Percentiles rank a stretch among this genome's conserved stretches.
Conservation (phyloP, 2,113 vertebrate species). For the Diglossa brunneiventris region DNA sequence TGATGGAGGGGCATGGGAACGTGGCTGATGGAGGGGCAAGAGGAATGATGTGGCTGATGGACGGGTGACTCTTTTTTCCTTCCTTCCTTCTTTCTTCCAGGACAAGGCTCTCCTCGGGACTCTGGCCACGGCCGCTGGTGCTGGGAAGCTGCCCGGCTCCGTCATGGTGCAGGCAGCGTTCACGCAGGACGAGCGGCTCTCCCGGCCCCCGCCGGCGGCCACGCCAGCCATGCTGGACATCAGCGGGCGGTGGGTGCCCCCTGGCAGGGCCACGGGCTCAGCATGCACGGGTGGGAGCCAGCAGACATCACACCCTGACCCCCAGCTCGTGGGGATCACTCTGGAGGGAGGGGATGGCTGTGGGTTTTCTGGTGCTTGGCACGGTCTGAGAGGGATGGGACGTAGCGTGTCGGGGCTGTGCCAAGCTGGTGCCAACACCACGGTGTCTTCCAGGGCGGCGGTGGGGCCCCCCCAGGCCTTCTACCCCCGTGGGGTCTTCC, state of each 20-base stretch:
- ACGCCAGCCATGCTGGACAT: conserved; percentile 83
- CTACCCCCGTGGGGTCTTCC: conserved; percentile 84
- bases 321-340: fast-evolving
- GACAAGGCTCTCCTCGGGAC: conserved; percentile 77
- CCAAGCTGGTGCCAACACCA: fast-evolving
- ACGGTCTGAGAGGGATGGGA: fast-evolving
- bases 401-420: fast-evolving
- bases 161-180: conserved; percentile 70
- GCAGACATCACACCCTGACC: fast-evolving
- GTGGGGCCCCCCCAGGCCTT: conserved; percentile 85
- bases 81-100: conserved; percentile 32
- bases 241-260: conserved; percentile 77
- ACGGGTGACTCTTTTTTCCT: fast-evolving
- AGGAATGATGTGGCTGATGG: no score
- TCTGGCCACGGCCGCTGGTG: conserved; percentile 55
- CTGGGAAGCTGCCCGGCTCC: conserved; percentile 76
- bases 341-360: fast-evolving
- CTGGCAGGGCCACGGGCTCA: fast-evolving
- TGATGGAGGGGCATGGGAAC: no score
- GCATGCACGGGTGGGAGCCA: fast-evolving
- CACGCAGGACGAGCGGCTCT: conserved; percentile 80
- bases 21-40: no score
- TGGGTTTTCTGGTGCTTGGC: neutral
- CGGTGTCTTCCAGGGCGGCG: conserved; percentile 69
- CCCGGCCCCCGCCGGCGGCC: conserved; percentile 78